Evolutionary conservation across 2,888 invertebrate genomes (phyloP), one percentile per base, ranked within the genome.

Genomic region (Leistus spinibarbis): DNA sequence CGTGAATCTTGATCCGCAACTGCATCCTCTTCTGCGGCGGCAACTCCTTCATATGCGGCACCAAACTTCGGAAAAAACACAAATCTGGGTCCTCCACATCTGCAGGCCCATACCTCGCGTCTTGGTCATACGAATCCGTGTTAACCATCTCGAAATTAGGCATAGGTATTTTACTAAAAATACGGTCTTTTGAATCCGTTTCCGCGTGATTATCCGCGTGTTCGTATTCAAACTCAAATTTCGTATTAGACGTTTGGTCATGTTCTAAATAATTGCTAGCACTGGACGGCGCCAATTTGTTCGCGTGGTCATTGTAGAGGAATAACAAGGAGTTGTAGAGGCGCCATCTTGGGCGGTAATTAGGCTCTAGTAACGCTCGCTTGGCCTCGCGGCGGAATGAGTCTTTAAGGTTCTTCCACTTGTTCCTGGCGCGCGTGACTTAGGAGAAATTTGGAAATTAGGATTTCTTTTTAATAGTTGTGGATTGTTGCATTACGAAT

Each of bases 381-480:
- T 87, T 87, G 84, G 87, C 87, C 79, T 88, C 88, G 76, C 87
- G 87, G 13, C 88, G 84, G 76, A 87, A 87, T 80, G 87, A 87
- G 77, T 88, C 88, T 79, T 88, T 88, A 5, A 88, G 82, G 76
- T 87, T 87, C 81, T 88, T 88, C 88, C 88, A 88, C 85, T 85
- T 83, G 76, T 87, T 87, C 76, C 74, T 54, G 57, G 60, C 56
- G 22, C 53, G 56, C 23, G 63, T 17, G 53, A 40, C 69, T 56
- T 23, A 16, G 7, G 54, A 3, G 13, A 40, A 40, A 40, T 40
- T n/a, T n/a, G n/a, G n/a, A n/a, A n/a, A n/a, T n/a, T n/a, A n/a
- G n/a, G n/a, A n/a, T n/a, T n/a, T n/a, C n/a, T n/a, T n/a, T n/a
- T n/a, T n/a, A n/a, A n/a, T n/a, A n/a, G n/a, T n/a, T n/a, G n/a